Conservation (phyloP, 2,888 invertebrate species). For the Lochmaea capreae region DNA sequence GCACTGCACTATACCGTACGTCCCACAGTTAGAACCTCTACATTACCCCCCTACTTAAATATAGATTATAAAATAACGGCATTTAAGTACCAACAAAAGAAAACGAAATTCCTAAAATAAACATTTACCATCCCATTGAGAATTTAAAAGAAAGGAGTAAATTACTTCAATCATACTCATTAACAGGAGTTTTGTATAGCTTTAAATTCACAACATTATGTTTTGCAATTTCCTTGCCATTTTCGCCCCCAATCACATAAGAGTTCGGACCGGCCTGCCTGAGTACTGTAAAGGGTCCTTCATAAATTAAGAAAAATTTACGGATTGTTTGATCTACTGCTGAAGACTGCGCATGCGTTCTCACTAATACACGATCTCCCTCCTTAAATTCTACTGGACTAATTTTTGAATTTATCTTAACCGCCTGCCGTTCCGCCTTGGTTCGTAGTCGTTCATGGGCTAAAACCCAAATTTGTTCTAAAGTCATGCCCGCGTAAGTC, state of each 20-base stretch:
- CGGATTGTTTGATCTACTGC: not conserved
- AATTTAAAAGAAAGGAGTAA: too few species aligned
- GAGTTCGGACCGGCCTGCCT: conserved; percentile 15
- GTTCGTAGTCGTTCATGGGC: not conserved
- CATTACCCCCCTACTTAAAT: too few species aligned
- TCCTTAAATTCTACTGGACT: not conserved
- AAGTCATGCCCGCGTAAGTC: not conserved
- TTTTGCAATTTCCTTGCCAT: not conserved
- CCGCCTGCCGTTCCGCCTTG: conserved; percentile 17
- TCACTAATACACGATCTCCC: conserved; percentile 10
- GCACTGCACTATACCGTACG: too few species aligned
- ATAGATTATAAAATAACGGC: too few species aligned
- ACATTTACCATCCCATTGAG: too few species aligned
- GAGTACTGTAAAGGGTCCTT: conserved; percentile 9
- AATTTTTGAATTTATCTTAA: not conserved
- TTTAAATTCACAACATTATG: conserved; percentile 15
- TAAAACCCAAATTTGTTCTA: conserved; percentile 18
- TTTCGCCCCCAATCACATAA: not conserved
- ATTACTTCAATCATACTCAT: too few species aligned
- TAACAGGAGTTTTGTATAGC: not conserved
- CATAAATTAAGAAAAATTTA: conserved; percentile 13
- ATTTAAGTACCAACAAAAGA: too few species aligned
- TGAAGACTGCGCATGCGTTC: too few species aligned
- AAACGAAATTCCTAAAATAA: not conserved
- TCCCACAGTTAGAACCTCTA: too few species aligned